Base-by-base conservation (phyloP, 2,888 invertebrate species). In the Cryptophagus acutangulus region DNA sequence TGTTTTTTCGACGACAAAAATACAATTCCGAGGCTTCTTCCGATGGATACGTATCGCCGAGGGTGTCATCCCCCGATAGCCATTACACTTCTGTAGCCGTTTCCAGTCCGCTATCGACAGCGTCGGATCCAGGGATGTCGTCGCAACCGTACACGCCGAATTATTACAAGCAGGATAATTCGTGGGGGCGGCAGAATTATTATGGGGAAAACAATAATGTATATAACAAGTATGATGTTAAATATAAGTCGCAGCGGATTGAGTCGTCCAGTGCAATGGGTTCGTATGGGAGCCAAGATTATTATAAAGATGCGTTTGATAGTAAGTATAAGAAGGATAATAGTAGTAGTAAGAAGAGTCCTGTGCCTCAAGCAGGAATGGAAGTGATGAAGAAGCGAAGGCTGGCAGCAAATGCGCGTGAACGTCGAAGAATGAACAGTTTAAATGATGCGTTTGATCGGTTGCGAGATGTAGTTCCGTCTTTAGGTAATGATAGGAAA, bases 381-480 rank as follows among this genome's bases (percentile, higher is more conserved):
- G 69, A 69, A 42, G 64, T 69, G 10, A 65, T 67, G 66, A 74
- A 75, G 59, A 79, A 78, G 52, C 64, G 84, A 34, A 64, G 84
- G 40, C 61, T 83, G 37, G 84, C 84, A 2, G 84, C 84, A 1
- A 84, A 84, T 64, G 84, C 83, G 2, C 64, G 84, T n/a, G 85
- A 85, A 62, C 65, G 85, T 41, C 71, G 82, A 38, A 65, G 85
- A 26, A 85, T 85, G 84, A 79, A 81, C 64, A 81, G 81, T 55
- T 67, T 84, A 48, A 85, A 85, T 64, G 79, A 79, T 49, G 85
- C 84, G 1, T 85, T 84, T 59, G 84, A 84, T 62, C 71, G 77
- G 48, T 71, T 84, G 4, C 65, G 84, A 36, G 80, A 80, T 51
- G 84, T 84, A 5, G 79, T 85, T 25, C 84, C 85, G 1, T 78